phyloP scores from a whole-genome alignment of 2,888 invertebrate genomes.

The Nudaria mundana region DNA sequence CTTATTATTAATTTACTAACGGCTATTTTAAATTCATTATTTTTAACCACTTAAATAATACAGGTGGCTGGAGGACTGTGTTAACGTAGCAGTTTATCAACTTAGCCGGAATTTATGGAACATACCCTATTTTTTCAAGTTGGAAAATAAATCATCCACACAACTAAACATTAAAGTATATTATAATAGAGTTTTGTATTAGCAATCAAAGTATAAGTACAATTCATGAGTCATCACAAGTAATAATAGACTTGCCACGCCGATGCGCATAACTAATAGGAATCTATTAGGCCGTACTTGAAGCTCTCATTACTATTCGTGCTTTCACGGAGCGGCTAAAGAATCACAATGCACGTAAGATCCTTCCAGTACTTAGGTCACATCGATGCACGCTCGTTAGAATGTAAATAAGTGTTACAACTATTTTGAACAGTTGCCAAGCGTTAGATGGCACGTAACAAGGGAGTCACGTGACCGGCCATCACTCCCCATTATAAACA shows the following conservation, averaged over 20 bases:
- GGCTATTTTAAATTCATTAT: no score
- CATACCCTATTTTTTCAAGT: no score
- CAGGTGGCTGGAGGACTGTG: no score
- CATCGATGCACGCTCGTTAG: conserved; percentile 52
- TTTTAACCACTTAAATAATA: no score
- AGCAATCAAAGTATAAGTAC: not conserved
- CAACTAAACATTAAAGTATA: no score
- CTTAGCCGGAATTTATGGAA: no score
- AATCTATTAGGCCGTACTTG: conserved; percentile 23
- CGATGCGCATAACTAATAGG: conserved; percentile 3
- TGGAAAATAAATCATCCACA: no score
- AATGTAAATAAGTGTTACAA: conserved; percentile 64
- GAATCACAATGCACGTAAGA: conserved; percentile 47
- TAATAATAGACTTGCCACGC: conserved; percentile 3
- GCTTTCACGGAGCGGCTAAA: conserved; percentile 38
- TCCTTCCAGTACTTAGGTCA: conserved; percentile 57
- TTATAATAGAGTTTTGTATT: no score
- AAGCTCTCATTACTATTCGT: conserved; percentile 36
- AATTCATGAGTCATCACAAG: not conserved
- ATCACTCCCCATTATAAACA: conserved; percentile 61
- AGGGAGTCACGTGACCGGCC: conserved; percentile 49
- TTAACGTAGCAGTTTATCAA: no score
- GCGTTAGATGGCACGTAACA: conserved; percentile 52
- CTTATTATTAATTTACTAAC: not conserved
- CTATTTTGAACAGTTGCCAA: conserved; percentile 65